Percentiles rank a stretch among this genome's conserved stretches.
phyloP scores from a whole-genome alignment of 2,888 invertebrate species.

The Agonopterix arenella region DNA sequence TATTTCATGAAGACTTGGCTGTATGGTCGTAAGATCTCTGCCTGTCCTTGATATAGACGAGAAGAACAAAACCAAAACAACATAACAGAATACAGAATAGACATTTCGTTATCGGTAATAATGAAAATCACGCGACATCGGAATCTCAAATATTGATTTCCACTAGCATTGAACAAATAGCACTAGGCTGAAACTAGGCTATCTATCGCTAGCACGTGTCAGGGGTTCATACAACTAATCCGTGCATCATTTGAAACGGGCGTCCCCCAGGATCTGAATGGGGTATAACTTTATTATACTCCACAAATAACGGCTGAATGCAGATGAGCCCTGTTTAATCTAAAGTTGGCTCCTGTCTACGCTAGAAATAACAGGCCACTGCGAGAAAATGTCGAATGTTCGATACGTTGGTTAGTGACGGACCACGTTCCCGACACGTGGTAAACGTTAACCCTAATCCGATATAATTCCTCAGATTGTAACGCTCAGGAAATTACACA shows the following conservation, averaged over 20 bases:
- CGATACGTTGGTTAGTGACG: conserved; percentile 42
- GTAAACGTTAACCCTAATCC: conserved; percentile 8
- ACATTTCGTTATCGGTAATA: too few species aligned
- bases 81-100: too few species aligned
- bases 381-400: conserved; percentile 66
- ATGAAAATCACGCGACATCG: neutral
- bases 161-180: too few species aligned
- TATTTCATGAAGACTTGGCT: too few species aligned
- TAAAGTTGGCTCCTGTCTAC: conserved; percentile 42
- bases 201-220: too few species aligned
- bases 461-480: neutral
- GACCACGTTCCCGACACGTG: conserved; percentile 35
- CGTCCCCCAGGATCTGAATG: conserved; percentile 41
- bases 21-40: too few species aligned
- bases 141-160: too few species aligned
- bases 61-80: too few species aligned
- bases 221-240: too few species aligned
- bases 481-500: neutral
- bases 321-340: conserved; percentile 63
- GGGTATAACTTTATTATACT: conserved; percentile 48
- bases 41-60: too few species aligned
- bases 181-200: too few species aligned
- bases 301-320: conserved; percentile 59
- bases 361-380: conserved; percentile 27
- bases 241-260: too few species aligned